Evolutionary conservation across 2,888 invertebrate species (phyloP), one percentile per base, ranked within the genome.

Genomic region (Flexamia atlantica): DNA sequence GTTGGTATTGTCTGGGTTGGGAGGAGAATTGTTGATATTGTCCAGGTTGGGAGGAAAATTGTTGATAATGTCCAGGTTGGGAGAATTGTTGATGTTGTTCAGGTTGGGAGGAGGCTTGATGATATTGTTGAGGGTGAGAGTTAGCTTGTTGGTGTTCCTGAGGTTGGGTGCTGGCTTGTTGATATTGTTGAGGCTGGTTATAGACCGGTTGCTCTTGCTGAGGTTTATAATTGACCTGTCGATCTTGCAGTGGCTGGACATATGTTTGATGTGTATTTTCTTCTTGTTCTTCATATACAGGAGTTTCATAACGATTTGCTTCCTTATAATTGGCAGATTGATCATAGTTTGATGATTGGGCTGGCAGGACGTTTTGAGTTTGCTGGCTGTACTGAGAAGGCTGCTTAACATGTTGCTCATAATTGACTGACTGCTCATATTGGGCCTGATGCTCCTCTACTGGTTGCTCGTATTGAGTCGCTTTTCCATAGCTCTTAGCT

Each of bases 221-320:
- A 17, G 64, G 64, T 30, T 64, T 28, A 14, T 28, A 28, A 17
- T 64, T 28, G 5, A 28, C 64, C 30, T 64, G 64, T 60, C 25
- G 60, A 4, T 60, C 7, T 25, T 20, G 60, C 17, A 9, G 60
- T 5, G 60, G 25, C 25, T 60, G 60, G 25, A 25, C 4, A 14
- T 60, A 60, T 1, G 4, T 20, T 64, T 64, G 64, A 9, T 64
- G 64, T 0, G 30, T 14, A 28, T 64, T 28, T 30, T 64, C 64
- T 64, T 64, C 14, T 64, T 64, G 64, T 5, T 64, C 28, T 30
- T 64, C 64, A 28, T 64, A 14, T 30, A 64, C 64, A 25, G 64
- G 64, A 28, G 64, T 64, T 64, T 25, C 30, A 28, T 28, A 64
- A 64, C 30, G 12, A 12, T 64, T 28, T 64, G 64, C 5, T 20